phyloP scores from a whole-genome alignment of 2,797 vertebrate genomes.

The Cyclura pinguis region DNA sequence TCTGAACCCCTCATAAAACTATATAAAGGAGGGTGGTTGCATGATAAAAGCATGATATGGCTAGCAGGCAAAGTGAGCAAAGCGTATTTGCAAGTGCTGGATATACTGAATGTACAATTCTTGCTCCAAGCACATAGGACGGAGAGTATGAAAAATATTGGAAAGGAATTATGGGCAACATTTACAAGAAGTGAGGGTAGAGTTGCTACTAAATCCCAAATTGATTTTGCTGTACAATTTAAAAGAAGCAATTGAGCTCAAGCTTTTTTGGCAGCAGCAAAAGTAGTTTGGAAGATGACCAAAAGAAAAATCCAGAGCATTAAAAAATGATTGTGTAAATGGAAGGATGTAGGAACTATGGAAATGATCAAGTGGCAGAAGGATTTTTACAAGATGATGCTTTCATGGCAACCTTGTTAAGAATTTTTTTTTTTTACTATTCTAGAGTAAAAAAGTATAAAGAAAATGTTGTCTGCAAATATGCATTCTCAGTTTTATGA shows the following conservation, averaged over 20 bases:
- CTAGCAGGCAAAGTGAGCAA: neutral
- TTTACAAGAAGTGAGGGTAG: neutral
- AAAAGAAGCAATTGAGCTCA: slow-evolving; percentile 1
- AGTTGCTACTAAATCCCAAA: neutral
- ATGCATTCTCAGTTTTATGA: neutral
- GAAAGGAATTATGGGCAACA: neutral
- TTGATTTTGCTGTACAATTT: neutral
- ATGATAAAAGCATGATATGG: neutral
- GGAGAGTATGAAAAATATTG: neutral
- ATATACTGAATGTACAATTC: neutral
- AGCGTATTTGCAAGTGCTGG: neutral
- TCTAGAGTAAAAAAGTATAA: neutral
- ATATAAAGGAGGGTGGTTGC: neutral
- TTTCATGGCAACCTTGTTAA: neutral
- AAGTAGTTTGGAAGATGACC: neutral
- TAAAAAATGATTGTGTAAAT: neutral
- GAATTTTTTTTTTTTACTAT: neutral
- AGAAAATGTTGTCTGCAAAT: neutral
- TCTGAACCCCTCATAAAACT: neutral
- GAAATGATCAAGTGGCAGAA: neutral
- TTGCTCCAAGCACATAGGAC: neutral
- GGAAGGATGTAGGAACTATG: neutral
- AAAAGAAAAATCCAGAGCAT: neutral
- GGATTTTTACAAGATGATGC: neutral
- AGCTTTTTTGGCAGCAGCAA: neutral